Conservation (phyloP, 2,888 invertebrate species). For the Chrysolina oricalcia region DNA sequence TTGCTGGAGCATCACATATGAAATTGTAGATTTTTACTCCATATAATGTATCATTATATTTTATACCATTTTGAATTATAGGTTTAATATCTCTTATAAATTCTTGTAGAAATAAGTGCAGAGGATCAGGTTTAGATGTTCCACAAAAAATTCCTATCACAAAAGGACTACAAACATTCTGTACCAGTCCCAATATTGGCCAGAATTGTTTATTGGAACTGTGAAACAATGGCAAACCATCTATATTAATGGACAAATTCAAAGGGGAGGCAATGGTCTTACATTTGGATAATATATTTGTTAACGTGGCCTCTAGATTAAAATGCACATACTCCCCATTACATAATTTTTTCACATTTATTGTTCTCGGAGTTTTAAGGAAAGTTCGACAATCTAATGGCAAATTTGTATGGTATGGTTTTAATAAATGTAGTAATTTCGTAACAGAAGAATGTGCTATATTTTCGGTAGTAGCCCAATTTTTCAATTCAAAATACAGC, state of each 20-base stretch:
- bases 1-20: conserved; percentile 44
- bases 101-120: conserved; percentile 40
- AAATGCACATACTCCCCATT: conserved; percentile 35
- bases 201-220: conserved; percentile 41
- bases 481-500: conserved; percentile 28
- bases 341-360: conserved; percentile 4
- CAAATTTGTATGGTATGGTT: conserved; percentile 26
- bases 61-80: conserved; percentile 35
- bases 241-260: conserved; percentile 35
- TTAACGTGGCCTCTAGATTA: conserved; percentile 16
- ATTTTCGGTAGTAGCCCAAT: conserved; percentile 32
- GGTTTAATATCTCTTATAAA: conserved; percentile 40
- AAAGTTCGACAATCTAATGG: conserved; percentile 35
- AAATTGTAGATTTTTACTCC: conserved; percentile 34
- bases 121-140: conserved; percentile 41
- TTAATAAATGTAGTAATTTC: conserved; percentile 29
- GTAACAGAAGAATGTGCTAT: conserved; percentile 30
- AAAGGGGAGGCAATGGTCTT: conserved; percentile 8
- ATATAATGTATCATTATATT: conserved; percentile 32
- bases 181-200: conserved; percentile 42
- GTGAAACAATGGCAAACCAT: conserved; percentile 46
- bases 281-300: conserved; percentile 23
- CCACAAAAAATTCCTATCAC: conserved; percentile 47
- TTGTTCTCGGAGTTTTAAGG: conserved; percentile 29
- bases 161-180: conserved; percentile 41